Conservation (phyloP, 2,888 invertebrate species). For the Cephus rjabovi region DNA sequence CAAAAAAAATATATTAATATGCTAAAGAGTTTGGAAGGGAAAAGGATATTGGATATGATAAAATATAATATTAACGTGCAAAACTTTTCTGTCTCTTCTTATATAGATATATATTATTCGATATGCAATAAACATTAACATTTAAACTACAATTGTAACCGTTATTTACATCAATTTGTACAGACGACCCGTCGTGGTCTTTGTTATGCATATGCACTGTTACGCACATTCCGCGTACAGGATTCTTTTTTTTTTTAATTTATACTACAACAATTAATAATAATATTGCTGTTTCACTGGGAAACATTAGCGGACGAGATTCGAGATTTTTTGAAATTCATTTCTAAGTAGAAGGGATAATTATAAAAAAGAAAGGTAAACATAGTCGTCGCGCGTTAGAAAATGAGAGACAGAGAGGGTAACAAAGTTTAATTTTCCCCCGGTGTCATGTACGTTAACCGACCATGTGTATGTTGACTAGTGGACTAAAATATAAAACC, state of each 20-base stretch:
- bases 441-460: not conserved
- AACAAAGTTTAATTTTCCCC: not conserved
- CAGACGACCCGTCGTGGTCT: slow-evolving; percentile 29
- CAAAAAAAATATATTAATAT: not conserved
- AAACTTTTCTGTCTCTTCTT: not conserved
- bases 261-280: slow-evolving; percentile 9
- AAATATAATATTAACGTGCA: not conserved
- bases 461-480: slow-evolving; percentile 33
- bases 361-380: slow-evolving; percentile 9
- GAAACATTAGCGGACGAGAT: slow-evolving; percentile 10
- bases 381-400: not conserved
- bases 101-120: slow-evolving; percentile 29
- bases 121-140: slow-evolving; percentile 36
- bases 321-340: not conserved
- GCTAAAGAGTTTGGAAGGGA: not conserved
- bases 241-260: not conserved
- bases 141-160: slow-evolving; percentile 42
- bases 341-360: not conserved
- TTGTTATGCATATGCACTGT: not conserved
- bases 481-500: slow-evolving; percentile 36
- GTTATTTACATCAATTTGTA: slow-evolving; percentile 56
- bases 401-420: not conserved
- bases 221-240: slow-evolving; percentile 3
- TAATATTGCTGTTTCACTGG: slow-evolving; percentile 16
- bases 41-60: not conserved